These are phyloP conservation scores for Steinernema feltiae DNA, from an alignment of 1,140 invertebrate species.

Conservation along the genomic window DNA sequence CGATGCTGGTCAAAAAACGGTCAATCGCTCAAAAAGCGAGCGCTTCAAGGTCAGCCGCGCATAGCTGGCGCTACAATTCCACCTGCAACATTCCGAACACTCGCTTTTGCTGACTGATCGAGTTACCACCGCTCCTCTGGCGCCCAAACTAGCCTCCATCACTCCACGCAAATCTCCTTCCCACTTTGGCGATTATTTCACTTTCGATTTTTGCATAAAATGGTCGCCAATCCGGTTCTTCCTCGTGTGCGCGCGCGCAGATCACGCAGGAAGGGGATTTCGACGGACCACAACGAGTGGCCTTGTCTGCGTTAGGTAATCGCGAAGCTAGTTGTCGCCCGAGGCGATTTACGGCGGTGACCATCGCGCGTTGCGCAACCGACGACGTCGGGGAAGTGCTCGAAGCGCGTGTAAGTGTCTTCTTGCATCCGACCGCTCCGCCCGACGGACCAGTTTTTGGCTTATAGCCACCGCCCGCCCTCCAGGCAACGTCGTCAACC, in stretches of 20 bases:
- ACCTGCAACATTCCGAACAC: not conserved
- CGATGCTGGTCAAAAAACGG: too few species aligned
- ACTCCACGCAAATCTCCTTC: not conserved
- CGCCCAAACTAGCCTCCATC: not conserved
- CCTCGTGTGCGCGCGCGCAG: not conserved
- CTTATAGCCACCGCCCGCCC: conserved; percentile 14
- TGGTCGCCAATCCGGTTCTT: not conserved
- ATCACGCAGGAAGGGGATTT: not conserved
- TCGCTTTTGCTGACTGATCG: not conserved
- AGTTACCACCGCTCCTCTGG: not conserved
- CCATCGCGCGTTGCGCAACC: conserved; percentile 12
- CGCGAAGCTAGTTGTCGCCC: conserved; percentile 7
- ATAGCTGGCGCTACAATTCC: too few species aligned
- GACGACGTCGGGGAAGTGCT: not conserved
- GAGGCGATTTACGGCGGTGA: not conserved
- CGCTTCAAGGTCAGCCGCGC: too few species aligned
- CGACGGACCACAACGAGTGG: not conserved
- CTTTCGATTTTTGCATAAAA: conserved; percentile 13
- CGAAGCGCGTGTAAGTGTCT: not conserved
- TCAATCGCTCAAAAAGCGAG: too few species aligned
- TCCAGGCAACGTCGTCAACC: conserved; percentile 3
- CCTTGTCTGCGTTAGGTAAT: conserved; percentile 15
- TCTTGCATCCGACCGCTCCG: not conserved
- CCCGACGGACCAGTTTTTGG: conserved; percentile 12
- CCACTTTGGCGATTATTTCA: conserved; percentile 1